Conservation (phyloP, 2,113 vertebrate genomes). For the Cololabis saira region DNA sequence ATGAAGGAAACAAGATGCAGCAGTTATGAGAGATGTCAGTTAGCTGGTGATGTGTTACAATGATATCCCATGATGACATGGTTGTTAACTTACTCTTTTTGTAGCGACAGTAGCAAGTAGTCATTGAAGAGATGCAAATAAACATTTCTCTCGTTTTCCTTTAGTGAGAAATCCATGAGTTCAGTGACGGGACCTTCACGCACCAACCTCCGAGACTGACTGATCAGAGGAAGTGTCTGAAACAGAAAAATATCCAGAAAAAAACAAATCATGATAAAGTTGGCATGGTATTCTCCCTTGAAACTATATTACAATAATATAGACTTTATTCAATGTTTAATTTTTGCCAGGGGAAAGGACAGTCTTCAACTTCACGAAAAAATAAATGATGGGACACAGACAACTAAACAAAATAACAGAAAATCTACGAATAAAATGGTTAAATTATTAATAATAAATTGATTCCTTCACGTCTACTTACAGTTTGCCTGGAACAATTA, state of each 20-base stretch:
- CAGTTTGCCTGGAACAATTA: no score
- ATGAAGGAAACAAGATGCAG: constrained; percentile 22
- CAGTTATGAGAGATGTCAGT: neutral
- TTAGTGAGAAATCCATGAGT: constrained; percentile 88
- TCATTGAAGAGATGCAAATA: constrained; percentile 97
- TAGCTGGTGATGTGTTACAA: neutral
- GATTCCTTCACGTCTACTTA: no score
- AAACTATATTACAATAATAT: neutral
- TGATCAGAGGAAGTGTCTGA: constrained; percentile 95
- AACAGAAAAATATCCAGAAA: constrained; percentile 17
- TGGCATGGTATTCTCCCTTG: neutral
- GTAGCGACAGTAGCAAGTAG: constrained; percentile 90
- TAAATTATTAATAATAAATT: no score
- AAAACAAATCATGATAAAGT: neutral
- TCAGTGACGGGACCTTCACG: constrained; percentile 86
- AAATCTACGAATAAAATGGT: no score
- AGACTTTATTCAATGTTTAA: no score
- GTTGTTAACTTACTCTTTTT: constrained; percentile 85
- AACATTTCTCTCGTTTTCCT: constrained; percentile 85
- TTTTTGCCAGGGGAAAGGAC: no score
- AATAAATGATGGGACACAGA: no score
- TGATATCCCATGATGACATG: neutral
- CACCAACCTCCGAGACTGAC: constrained; percentile 92
- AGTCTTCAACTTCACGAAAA: no score
- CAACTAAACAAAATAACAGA: no score